Base-by-base conservation (phyloP, 2,113 vertebrate genomes). In the Deroptyus accipitrinus region DNA sequence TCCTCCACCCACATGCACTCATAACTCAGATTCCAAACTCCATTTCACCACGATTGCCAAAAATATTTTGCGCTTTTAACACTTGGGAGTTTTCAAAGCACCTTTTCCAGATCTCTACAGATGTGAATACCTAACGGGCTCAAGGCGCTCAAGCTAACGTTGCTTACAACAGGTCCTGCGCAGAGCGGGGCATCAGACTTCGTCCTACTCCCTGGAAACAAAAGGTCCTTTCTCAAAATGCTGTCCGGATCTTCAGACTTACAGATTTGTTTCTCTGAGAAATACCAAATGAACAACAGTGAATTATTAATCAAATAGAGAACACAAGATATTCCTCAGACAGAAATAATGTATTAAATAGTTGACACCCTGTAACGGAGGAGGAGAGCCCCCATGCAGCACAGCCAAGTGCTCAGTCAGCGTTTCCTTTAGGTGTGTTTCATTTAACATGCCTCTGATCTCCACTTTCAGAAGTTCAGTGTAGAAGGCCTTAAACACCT, bases 1-100 rank as follows among this genome's bases (percentile, higher is more conserved):
- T 97, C 88, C 96, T 97, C 97, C 95, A 97, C 96, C 96, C 96
- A 97, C 95, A 94, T 77, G 78, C 75, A n/a, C 57, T 94, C 96
- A 95, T 97, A 97, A 88, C 95, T 95, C 78, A 1, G 96, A 97
- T 97, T 97, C 97, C 96, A 95, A 95, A 94, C 75, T 66, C 62
- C 82, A 61, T 95, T 97, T 95, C 73, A 68, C 84, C 44, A 42
- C 94, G 92, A 93, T 92, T 17, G 76, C 88, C 94, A 96, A 74
- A 96, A 93, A 79, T 91, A 88, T 62, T 97, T 82, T 67, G 81
- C 66, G 68, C 93, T 92, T 96, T 94, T 90, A 97, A 95, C 84
- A 89, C 68, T 94, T 63, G 2, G 8, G 64, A 89, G 83, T 42
- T 95, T 88, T 74, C 59, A 74, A 88, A 93, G 95, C 35, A 88